Conservation (phyloP, 2,888 invertebrate species). For the Cantharis rustica region DNA sequence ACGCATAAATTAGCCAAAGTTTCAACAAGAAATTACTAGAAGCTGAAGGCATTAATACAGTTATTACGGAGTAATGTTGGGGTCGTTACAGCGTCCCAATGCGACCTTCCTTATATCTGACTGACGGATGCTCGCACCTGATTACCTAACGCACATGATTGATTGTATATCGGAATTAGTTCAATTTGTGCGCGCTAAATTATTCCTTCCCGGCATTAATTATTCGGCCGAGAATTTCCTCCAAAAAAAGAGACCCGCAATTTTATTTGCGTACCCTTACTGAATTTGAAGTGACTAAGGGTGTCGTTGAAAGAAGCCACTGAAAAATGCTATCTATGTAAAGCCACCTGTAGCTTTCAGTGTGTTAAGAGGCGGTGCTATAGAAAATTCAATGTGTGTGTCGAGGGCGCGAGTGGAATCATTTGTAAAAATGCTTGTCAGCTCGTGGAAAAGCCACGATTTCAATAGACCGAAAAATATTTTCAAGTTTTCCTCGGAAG, state of each 20-base stretch:
- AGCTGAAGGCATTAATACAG: constrained; percentile 53
- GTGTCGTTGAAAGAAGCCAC: constrained; percentile 46
- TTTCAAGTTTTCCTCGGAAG: not conserved
- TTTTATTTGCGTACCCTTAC: constrained; percentile 33
- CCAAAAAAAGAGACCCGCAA: constrained; percentile 1
- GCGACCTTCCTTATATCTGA: constrained; percentile 40
- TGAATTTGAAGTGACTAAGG: constrained; percentile 43
- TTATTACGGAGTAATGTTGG: constrained; percentile 48
- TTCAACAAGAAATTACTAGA: constrained; percentile 54
- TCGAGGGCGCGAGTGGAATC: constrained; percentile 48
- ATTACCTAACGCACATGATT: constrained; percentile 50
- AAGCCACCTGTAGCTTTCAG: constrained; percentile 50
- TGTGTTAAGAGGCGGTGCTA: constrained; percentile 38
- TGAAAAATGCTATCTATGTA: constrained; percentile 53
- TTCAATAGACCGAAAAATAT: constrained; percentile 36
- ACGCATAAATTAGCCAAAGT: constrained; percentile 55
- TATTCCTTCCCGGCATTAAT: constrained; percentile 9
- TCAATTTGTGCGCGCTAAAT: constrained; percentile 38
- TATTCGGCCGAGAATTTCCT: constrained; percentile 3
- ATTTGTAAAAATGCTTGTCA: constrained; percentile 55
- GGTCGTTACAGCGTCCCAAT: constrained; percentile 39
- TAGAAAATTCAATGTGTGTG: constrained; percentile 46
- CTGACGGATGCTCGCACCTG: constrained; percentile 50
- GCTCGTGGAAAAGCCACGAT: constrained; percentile 36
- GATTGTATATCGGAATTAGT: constrained; percentile 49